phyloP scores from a whole-genome alignment of 1,140 invertebrate genomes.

The Dendrolimus kikuchii region DNA sequence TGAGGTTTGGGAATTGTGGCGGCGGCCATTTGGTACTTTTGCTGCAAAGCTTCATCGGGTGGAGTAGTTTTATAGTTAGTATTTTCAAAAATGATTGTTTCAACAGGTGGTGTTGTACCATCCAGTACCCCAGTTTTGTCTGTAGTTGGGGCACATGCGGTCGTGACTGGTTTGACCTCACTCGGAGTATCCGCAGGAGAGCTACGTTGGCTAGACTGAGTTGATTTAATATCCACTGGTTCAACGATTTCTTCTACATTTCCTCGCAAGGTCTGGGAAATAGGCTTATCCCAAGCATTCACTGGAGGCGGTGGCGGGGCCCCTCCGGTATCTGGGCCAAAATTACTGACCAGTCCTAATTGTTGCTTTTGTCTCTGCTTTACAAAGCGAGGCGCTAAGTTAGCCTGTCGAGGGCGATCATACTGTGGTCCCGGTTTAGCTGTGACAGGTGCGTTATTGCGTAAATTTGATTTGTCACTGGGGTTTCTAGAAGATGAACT shows the following conservation, averaged over 20 bases:
- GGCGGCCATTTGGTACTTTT: slow-evolving; percentile 74
- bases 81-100: slow-evolving; percentile 94
- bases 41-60: slow-evolving; percentile 73
- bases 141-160: slow-evolving; percentile 34
- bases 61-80: slow-evolving; percentile 86
- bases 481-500: slow-evolving; percentile 59
- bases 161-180: slow-evolving; percentile 55
- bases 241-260: slow-evolving; percentile 64
- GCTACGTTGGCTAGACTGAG: slow-evolving; percentile 71
- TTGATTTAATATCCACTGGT: slow-evolving; percentile 60
- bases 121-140: slow-evolving; percentile 76
- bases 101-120: slow-evolving; percentile 83
- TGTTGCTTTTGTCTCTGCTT: slow-evolving; percentile 76
- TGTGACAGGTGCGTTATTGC: slow-evolving; percentile 53
- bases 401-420: slow-evolving; percentile 74
- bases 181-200: slow-evolving; percentile 73
- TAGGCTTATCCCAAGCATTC: slow-evolving; percentile 91
- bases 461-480: slow-evolving; percentile 62
- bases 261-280: slow-evolving; percentile 76
- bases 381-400: slow-evolving; percentile 86
- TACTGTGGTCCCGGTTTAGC: slow-evolving; percentile 66
- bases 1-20: slow-evolving; percentile 42
- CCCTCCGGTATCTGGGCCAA: slow-evolving; percentile 50
- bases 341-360: slow-evolving; percentile 51
- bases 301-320: slow-evolving; percentile 78